These are phyloP conservation scores for Columbina picui DNA, from an alignment of 2,113 vertebrate species.

Conservation along the genomic window DNA sequence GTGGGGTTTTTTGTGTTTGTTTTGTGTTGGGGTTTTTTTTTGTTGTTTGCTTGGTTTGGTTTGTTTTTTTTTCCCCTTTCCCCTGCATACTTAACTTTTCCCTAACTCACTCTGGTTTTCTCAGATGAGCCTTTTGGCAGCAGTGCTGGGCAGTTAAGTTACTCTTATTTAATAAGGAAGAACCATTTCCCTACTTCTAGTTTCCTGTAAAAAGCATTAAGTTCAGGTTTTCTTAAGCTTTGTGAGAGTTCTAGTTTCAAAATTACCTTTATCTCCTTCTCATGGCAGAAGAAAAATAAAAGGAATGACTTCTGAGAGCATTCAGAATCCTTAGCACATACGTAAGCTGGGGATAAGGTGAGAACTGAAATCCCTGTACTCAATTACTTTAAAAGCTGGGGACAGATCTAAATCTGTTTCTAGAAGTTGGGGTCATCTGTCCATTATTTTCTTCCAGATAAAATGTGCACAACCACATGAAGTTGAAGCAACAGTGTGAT, in stretches of 20 bases:
- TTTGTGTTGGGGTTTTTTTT: not conserved
- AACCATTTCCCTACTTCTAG: not conserved
- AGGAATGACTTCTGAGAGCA: not conserved
- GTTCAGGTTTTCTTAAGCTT: not conserved
- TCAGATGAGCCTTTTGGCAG: not conserved
- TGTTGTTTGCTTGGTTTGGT: not conserved
- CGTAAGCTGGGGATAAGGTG: not conserved
- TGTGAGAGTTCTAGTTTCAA: not conserved
- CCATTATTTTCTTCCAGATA: not conserved
- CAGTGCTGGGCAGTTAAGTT: not conserved
- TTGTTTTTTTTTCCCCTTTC: fast-evolving
- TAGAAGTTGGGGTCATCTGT: not conserved
- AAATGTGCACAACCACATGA: not conserved
- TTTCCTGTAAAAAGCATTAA: not conserved
- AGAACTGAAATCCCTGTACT: not conserved
- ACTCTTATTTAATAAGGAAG: not conserved
- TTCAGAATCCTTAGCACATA: not conserved
- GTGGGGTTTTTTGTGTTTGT: too few relatives aligned
- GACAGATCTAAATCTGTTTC: not conserved
- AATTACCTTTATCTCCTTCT: not conserved
- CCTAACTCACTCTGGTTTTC: not conserved
- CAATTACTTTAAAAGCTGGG: not conserved
- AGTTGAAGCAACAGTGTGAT: not conserved
- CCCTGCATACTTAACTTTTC: not conserved
- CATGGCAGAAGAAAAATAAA: not conserved